Percentiles rank a stretch among this genome's conserved stretches.
Conservation (phyloP, 2,888 invertebrate genomes). For the Diarsia mendica region DNA sequence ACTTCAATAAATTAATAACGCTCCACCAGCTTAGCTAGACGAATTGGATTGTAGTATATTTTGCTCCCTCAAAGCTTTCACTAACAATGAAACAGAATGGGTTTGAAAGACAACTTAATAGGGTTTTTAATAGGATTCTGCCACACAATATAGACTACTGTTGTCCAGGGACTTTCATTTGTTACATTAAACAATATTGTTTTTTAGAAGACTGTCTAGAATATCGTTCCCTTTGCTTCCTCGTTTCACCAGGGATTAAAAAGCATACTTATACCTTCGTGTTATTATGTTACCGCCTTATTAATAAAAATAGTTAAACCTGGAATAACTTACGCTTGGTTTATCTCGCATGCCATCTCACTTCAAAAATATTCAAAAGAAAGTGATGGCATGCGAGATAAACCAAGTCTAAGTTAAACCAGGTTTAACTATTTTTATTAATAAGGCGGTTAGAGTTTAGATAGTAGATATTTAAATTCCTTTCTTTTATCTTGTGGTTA, state of each 20-base stretch:
- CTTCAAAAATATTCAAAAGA: too few relatives aligned
- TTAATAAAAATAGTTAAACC: too few relatives aligned
- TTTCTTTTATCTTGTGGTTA: too few relatives aligned
- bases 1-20: constrained; percentile 41
- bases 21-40: constrained; percentile 23
- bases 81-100: constrained; percentile 59
- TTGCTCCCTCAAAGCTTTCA: constrained; percentile 52
- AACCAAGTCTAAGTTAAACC: too few relatives aligned
- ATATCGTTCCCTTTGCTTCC: not conserved
- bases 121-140: constrained; percentile 68
- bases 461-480: not conserved
- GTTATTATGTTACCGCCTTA: not conserved
- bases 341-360: too few relatives aligned
- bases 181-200: constrained; percentile 30
- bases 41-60: constrained; percentile 46
- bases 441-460: not conserved
- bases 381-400: too few relatives aligned
- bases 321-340: too few relatives aligned
- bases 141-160: constrained; percentile 55
- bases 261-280: not conserved
- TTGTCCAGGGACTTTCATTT: constrained; percentile 48
- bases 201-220: constrained; percentile 20
- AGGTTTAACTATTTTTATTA: too few relatives aligned
- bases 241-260: not conserved
- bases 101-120: constrained; percentile 66